Base-by-base conservation (phyloP, 2,113 vertebrate genomes). In the Platichthys stellatus region DNA sequence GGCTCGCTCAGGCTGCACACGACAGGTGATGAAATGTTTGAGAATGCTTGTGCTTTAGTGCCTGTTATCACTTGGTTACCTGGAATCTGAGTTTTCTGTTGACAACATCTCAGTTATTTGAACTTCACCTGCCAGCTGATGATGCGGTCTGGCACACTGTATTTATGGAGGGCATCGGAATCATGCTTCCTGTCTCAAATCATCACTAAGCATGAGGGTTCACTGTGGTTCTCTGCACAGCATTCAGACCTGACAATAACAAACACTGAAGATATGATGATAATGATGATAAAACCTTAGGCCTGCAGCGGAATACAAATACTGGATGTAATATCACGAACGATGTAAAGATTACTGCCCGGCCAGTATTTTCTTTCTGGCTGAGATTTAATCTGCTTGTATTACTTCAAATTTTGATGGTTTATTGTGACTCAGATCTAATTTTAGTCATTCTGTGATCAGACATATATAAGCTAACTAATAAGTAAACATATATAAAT, bases 81-180 rank as follows among this genome's bases (percentile, higher is more conserved):
- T 21, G 20, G 54, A 38, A 71, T 81, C 64, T n/a, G 8, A 28
- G n/a, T 40, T 63, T 35, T 76, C 64, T 28, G 18, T 58, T n/a
- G 49, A 24, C 3, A 51, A 11, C 0, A 18, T 74, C 31, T 63
- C 51, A 43, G 63, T 43, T 61, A 12, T 14, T 47, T 26, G 20
- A 49, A 59, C 20, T 26, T 57, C 4, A 65, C 17, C 28, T 35
- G 31, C 31, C 31, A 31, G 31, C 31, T 31, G 31, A 31, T 31
- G 31, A 31, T 31, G 31, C 6, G 31, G 31, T 31, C 31, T 69
- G 69, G 15, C 18, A 7, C 59, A 21, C 59, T 26, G n/a, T 57
- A 76, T 81, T 71, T 66, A 0, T 51, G 40, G 64, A 74, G 70
- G 64, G 74, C 77, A 79, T 83, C 77, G 76, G 72, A 57, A 65